Base-by-base conservation (phyloP, 2,113 vertebrate species). In the Anthoscopus minutus region DNA sequence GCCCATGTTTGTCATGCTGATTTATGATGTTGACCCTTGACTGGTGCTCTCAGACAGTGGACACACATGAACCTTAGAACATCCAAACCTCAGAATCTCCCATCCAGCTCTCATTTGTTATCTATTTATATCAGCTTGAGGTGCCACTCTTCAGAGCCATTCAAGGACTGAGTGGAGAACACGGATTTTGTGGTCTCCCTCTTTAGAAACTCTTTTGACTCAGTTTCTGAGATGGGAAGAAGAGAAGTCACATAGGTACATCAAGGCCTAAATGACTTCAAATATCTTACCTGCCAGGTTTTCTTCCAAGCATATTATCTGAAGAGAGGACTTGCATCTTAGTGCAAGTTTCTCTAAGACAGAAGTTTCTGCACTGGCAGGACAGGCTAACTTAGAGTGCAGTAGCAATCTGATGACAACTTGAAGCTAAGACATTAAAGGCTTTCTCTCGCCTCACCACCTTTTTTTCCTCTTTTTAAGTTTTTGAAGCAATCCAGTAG, bases 371-470 rank as follows among this genome's bases (percentile, higher is more conserved):
- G 31, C 27, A 13, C 9, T 35, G 19, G 23, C 73, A 81, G 45
- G 38, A 13, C 0, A 58, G 16, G 23, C 10, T 58, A 54, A 31
- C 24, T 61, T 21, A 31, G 11, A 79, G 27, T 47, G 64, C 23
- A 37, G 38, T 11, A 67, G 17, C 27, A 45, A 30, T 8, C 21
- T 30, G 44, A 82, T 13, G 3, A 28, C 45, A 83, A 57, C 50
- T 35, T 33, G 16, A 37, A 64, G 11, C 25, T 30, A 48, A 67
- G 22, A 60, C 5, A 40, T 10, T 45, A 40, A 33, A 65, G n/a
- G 4, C 19, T 48, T 54, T 10, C 10, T n/a, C 13, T 2, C 9
- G 2, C 1, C 4, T 5, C 8, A 42, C 42, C 15, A 15, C 11
- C 2, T 12, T n/a, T 81, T 35, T 60, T 31, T 37, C 28, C 3